Base-by-base conservation (phyloP, 1,140 invertebrate genomes). In the Monochamus saltuarius region DNA sequence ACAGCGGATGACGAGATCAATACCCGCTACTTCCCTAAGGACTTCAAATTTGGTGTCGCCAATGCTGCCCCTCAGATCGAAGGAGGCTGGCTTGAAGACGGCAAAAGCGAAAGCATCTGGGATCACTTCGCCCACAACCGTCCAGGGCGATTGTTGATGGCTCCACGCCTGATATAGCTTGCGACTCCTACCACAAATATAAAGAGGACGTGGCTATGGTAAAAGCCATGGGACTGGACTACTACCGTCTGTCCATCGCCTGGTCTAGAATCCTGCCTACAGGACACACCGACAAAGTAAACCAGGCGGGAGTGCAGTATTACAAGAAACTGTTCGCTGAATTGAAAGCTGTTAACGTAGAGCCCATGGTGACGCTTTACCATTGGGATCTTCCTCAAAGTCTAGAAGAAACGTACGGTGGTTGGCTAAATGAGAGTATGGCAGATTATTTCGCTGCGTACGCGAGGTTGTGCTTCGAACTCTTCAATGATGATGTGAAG, bases 351-450 rank as follows among this genome's bases (percentile, higher is more conserved):
- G 22, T 11, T 9, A 10, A 19, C n/a, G 22, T 46, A 4, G 43
- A 46, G 10, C 85, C 86, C 1, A 84, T 86, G 81, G 85, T 87
- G 0, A 88, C 86, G 0, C 80, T 89, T 14, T 88, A 87, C 66
- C 86, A 88, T 62, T 89, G 86, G 86, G 87, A 89, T 56, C 70
- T 87, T 37, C 87, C 87, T 0, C 81, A 86, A 60, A 73, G 75
- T 13, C 61, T 88, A 2, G 84, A 87, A 68, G 82, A 85, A 51
- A 61, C 84, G 11, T 6, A 3, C 6, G 86, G 86, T 2, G 86
- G 85, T 3, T 87, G 85, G 85, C 72, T 81, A 1, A 87, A 87
- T 68, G 79, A 81, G 1, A 61, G 79, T 29, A 79, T 87, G 43
- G 79, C 80, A 10, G 80, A 83, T 0, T 77, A 80, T 64, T 87